Percentiles rank a stretch among this genome's conserved stretches.
Evolutionary conservation across 2,888 invertebrate species (phyloP).

Genomic region (Papilio gigon): DNA sequence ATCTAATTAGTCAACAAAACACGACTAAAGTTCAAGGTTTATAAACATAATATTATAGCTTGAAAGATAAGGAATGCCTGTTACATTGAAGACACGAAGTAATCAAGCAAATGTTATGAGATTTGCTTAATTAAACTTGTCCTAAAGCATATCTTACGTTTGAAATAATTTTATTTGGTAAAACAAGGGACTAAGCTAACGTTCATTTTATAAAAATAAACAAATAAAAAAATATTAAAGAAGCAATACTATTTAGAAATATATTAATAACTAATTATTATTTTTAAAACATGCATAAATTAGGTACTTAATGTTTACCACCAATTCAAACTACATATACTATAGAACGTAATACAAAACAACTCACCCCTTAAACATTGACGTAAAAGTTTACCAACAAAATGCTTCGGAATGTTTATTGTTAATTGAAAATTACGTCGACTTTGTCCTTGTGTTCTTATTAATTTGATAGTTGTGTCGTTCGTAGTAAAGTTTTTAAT

Average conservation of each 20-base stretch:
- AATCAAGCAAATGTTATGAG: neutral
- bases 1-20: neutral
- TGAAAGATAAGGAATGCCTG: neutral
- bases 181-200: too few species aligned
- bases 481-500: neutral
- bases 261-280: too few species aligned
- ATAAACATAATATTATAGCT: neutral
- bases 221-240: too few species aligned
- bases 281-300: neutral
- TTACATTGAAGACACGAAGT: neutral
- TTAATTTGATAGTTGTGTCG: neutral
- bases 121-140: neutral
- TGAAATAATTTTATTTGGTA: too few species aligned
- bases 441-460: neutral
- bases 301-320: neutral
- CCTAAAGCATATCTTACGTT: too few species aligned
- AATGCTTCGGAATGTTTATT: neutral
- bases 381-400: slow-evolving; percentile 2
- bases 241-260: too few species aligned
- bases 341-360: neutral
- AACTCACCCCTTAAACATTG: slow-evolving; percentile 30
- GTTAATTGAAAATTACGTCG: neutral
- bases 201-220: too few species aligned
- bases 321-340: neutral
- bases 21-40: neutral